Conservation (phyloP, 2,888 invertebrate species). For the Cephus sareptanus region DNA sequence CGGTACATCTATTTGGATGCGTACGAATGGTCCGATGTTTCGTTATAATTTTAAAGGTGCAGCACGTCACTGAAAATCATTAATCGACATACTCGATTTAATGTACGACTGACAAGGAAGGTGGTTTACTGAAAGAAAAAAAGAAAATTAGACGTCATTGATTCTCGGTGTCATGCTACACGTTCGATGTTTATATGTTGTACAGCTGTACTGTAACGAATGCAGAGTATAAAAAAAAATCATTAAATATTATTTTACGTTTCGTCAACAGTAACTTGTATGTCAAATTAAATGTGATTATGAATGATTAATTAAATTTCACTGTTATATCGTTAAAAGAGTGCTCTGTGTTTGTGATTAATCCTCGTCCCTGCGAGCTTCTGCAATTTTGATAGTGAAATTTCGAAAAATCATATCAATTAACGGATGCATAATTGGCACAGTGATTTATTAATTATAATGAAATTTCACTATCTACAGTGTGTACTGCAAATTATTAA, state of each 20-base stretch:
- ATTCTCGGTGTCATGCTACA: background rate
- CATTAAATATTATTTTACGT: background rate
- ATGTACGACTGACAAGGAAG: conserved; percentile 4
- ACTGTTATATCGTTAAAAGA: background rate
- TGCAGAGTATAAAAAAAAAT: background rate
- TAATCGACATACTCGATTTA: background rate
- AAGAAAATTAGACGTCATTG: background rate
- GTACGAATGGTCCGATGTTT: conserved; percentile 27
- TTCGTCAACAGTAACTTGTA: background rate
- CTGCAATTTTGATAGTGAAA: background rate
- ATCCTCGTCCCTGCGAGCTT: background rate
- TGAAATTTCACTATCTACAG: background rate
- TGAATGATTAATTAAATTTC: background rate
- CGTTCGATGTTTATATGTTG: background rate
- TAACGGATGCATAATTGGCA: background rate
- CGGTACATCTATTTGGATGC: conserved; percentile 15
- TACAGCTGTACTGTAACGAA: background rate
- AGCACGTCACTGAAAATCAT: background rate
- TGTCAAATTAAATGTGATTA: background rate
- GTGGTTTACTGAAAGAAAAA: conserved; percentile 3
- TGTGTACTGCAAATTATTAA: background rate
- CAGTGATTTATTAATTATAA: background rate
- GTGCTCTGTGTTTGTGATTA: background rate
- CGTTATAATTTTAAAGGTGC: background rate
- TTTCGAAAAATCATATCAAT: background rate